Base-by-base conservation (phyloP, 2,797 vertebrate genomes). In the Astyanax mexicanus region DNA sequence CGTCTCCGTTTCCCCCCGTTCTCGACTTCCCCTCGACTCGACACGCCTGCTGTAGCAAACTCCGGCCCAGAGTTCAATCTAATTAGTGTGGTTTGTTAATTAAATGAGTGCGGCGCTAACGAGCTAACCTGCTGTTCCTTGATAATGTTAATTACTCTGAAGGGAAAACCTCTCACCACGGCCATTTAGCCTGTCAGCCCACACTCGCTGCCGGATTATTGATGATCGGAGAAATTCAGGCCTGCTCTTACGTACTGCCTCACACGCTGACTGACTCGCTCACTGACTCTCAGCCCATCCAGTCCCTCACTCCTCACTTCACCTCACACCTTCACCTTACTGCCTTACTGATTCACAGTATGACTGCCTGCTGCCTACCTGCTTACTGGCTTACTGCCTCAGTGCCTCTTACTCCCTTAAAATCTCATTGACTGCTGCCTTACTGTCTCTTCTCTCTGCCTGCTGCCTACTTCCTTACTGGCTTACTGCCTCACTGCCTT, bases 51-150 rank as follows among this genome's bases (percentile, higher is more conserved):
- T 19, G 77, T 69, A 58, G 74, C 65, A 82, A 85, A 80, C 83
- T 81, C 77, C 70, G 74, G 70, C 84, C 80, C 70, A 58, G 80
- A 82, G 86, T 87, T 87, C 82, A 77, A 84, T 88, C 85, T 89
- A 87, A 89, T 92, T 90, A 87, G 85, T 88, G 78, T 81, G 85
- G 78, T 86, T 87, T 75, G 80, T 86, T 90, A 93, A 94, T 92
- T 92, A 94, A 90, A 90, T 89, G 90, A 93, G 89, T 90, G 88
- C 85, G 82, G 87, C 89, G 87, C 88, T 88, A 93, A 92, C 91
- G 88, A 91, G 88, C 90, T 91, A 88, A 91, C 94, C 92, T 90
- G 92, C 93, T 94, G 91, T 90, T 94, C 89, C 88, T 87, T 85
- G 83, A 90, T 92, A 93, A 93, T 90, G 91, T 90, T 93, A 89